Evolutionary conservation across 35 echinoderm and acorn worm species (phyloP).

Genomic region (Lytechinus variegatus): DNA sequence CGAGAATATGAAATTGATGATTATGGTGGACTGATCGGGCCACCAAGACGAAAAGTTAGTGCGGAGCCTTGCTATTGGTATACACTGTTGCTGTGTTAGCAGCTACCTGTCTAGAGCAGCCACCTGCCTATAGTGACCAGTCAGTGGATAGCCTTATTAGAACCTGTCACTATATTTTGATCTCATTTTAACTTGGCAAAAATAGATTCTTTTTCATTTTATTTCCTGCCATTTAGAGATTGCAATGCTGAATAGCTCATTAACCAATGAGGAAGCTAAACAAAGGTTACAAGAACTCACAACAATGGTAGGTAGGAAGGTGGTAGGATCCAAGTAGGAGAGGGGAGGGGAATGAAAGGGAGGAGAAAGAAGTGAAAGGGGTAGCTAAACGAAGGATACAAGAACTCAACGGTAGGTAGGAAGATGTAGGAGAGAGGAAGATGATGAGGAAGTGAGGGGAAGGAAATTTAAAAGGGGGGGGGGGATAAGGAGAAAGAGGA

Average conservation of each 20-base stretch:
- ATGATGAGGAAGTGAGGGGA: too few species aligned
- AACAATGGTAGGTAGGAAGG: conserved; percentile 51
- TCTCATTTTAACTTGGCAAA: too few species aligned
- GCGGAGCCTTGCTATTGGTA: too few species aligned
- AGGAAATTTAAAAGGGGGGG: too few species aligned
- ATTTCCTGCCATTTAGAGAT: conserved; percentile 51
- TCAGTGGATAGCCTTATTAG: too few species aligned
- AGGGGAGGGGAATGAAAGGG: not conserved
- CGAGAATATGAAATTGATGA: too few species aligned
- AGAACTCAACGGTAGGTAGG: conserved; percentile 60
- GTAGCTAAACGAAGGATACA: conserved; percentile 58
- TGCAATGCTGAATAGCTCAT: conserved; percentile 51
- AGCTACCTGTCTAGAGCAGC: too few species aligned
- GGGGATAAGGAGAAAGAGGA: conserved; percentile 60
- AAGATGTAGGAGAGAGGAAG: not conserved
- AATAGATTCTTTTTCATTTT: not conserved
- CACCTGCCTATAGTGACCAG: too few species aligned
- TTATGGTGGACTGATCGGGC: too few species aligned
- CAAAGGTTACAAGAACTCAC: conserved; percentile 62
- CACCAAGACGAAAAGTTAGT: too few species aligned
- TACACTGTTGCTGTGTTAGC: too few species aligned
- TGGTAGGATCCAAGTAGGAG: not conserved
- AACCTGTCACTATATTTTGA: too few species aligned
- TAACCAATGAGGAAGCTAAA: conserved; percentile 70
- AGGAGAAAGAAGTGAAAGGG: conserved; percentile 21